Base-by-base conservation (phyloP, 2,888 invertebrate species). In the Neoitamus cyanurus region DNA sequence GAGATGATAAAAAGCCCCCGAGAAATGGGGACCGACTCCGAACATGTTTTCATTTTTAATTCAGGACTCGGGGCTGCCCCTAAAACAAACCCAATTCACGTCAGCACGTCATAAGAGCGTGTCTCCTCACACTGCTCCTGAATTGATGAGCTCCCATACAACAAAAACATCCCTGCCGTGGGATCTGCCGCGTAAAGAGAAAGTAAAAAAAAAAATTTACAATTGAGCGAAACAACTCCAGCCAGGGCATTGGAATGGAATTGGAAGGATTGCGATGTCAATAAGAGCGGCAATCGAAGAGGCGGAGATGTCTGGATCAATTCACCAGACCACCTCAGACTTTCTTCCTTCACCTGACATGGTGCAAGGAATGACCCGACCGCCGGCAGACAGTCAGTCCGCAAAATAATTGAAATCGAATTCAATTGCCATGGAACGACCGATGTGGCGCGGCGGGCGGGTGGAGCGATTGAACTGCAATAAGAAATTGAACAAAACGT, bases 351-450 rank as follows among this genome's bases (percentile, higher is more conserved):
- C 58, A 58, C 58, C 58, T 58, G 58, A 58, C 58, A 3, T 37
- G 37, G 2, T 9, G 25, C 58, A 58, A 15, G 42, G 15, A 58
- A 1, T 58, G 58, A 58, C 20, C 58, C 7, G 58, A 20, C 58
- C 42, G 42, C n/a, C 20, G 70, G 30, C 70, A 70, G 70, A 70
- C 70, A 70, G 48, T n/a, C n/a, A 20, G 15, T 28, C 25, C 34
- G 11, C 7, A 2, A 31, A 58, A 58, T 80, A 68, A 80, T 80
- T 31, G 80, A 68, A 80, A 80, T 80, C 68, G 20, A 80, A 80
- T 80, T 68, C 80, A 58, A 80, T 58, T 58, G 68, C 34, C 2
- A n/a, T n/a, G n/a, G n/a, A n/a, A n/a, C n/a, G n/a, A n/a, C n/a
- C n/a, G n/a, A n/a, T n/a, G n/a, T n/a, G n/a, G n/a, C 34, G 58